Evolutionary conservation across 2,888 invertebrate species (phyloP).

Genomic region (Pyrrhia umbra): DNA sequence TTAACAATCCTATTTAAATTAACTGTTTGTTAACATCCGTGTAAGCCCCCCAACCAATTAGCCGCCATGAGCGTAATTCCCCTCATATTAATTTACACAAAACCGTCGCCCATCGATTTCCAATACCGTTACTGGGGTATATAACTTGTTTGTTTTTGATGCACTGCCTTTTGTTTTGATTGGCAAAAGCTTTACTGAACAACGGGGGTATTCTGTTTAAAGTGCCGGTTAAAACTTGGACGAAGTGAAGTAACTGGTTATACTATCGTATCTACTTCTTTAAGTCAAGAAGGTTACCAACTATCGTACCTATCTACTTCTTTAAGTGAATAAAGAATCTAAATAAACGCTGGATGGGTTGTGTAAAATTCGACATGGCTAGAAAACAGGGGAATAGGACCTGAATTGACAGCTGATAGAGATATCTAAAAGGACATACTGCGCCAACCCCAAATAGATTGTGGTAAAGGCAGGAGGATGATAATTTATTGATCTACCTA

Average conservation of each 20-base stretch:
- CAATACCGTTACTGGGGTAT: conserved; percentile 25
- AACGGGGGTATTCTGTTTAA: background rate
- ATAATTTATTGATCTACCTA: too few relatives aligned
- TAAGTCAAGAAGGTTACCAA: too few relatives aligned
- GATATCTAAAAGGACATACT: too few relatives aligned
- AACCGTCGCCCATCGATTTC: conserved; percentile 43
- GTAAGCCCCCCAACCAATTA: conserved; percentile 43
- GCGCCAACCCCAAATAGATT: too few relatives aligned
- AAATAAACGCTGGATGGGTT: too few relatives aligned
- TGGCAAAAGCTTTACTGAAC: background rate
- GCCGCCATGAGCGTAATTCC: conserved; percentile 16
- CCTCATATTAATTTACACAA: conserved; percentile 30
- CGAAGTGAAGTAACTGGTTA: background rate
- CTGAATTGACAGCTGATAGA: too few relatives aligned
- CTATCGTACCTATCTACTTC: background rate
- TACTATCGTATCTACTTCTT: background rate
- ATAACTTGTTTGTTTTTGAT: background rate
- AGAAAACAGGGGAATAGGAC: too few relatives aligned
- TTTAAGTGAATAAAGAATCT: too few relatives aligned
- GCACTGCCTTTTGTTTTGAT: background rate
- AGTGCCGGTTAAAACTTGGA: background rate
- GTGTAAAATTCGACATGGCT: too few relatives aligned
- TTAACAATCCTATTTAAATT: conserved; percentile 26
- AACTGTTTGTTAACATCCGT: conserved; percentile 19
- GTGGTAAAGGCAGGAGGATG: too few relatives aligned